Percentiles rank a stretch among this genome's conserved stretches.
These are phyloP conservation scores for Odontamblyopus rebecca DNA, from an alignment of 2,797 vertebrate species.

Conservation along the genomic window DNA sequence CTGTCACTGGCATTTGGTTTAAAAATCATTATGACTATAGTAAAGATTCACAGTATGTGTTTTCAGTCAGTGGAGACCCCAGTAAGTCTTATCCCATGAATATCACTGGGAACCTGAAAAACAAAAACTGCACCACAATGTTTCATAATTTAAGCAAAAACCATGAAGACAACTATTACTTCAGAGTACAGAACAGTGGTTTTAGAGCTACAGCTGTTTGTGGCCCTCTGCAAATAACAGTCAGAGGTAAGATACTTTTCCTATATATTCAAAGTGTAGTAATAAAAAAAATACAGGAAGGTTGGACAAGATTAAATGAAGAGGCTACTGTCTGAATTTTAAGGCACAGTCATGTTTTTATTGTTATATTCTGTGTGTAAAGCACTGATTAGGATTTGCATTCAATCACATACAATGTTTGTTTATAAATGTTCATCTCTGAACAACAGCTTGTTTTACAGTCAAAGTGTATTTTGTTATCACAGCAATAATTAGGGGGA, in stretches of 20 bases:
- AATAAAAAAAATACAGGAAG: no score
- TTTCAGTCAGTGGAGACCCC: conserved; percentile 25
- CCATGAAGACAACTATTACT: conserved; percentile 32
- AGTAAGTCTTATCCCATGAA: conserved; percentile 6
- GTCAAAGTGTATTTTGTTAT: no score
- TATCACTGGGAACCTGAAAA: background rate
- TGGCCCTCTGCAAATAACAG: conserved; percentile 22
- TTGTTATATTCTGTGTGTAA: no score
- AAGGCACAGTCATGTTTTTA: no score
- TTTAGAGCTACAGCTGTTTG: background rate
- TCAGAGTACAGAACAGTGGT: conserved; percentile 4
- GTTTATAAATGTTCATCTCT: no score
- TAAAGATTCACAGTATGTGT: rapidly evolving
- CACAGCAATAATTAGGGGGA: no score
- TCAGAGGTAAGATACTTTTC: conserved; percentile 40
- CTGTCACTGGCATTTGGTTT: conserved; percentile 39
- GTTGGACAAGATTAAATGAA: background rate
- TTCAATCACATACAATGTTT: no score
- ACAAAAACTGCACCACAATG: conserved; percentile 58
- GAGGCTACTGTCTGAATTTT: no score
- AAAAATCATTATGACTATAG: background rate
- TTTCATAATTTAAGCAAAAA: conserved; percentile 26
- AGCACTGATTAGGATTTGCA: no score
- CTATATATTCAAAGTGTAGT: background rate
- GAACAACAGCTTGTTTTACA: no score